Conservation (phyloP, 2,797 vertebrate species). For the Eulemur rubriventer region DNA sequence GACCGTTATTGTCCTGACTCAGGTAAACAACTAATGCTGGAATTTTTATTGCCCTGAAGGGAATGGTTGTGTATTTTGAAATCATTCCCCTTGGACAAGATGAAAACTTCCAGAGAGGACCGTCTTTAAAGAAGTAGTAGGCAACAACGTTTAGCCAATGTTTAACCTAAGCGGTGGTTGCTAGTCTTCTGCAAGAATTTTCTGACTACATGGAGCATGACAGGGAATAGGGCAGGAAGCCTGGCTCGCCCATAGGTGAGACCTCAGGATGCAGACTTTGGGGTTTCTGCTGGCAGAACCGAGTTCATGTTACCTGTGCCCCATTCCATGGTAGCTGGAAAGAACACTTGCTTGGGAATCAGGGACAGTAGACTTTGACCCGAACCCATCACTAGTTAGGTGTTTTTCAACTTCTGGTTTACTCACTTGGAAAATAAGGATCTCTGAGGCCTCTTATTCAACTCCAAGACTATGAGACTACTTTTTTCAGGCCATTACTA, state of each 20-base stretch:
- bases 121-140: neutral
- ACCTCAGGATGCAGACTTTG: no score
- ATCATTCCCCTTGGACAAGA: neutral
- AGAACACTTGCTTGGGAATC: neutral
- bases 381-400: no score
- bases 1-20: neutral
- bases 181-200: neutral
- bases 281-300: neutral
- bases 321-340: neutral
- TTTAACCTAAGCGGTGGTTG: neutral
- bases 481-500: neutral
- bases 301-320: neutral
- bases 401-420: neutral
- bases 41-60: neutral
- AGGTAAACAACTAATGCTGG: neutral
- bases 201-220: neutral
- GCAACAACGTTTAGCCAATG: no score
- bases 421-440: neutral
- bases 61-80: neutral
- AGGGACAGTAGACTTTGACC: neutral
- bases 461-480: neutral
- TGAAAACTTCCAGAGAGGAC: neutral
- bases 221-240: accelerated
- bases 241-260: accelerated
- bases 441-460: neutral